A percentile compares a stretch with the other conserved stretches of the same genome.
These are phyloP conservation scores for Oncorhynchus keta DNA, from an alignment of 2,113 vertebrate genomes.

Conservation along the genomic window DNA sequence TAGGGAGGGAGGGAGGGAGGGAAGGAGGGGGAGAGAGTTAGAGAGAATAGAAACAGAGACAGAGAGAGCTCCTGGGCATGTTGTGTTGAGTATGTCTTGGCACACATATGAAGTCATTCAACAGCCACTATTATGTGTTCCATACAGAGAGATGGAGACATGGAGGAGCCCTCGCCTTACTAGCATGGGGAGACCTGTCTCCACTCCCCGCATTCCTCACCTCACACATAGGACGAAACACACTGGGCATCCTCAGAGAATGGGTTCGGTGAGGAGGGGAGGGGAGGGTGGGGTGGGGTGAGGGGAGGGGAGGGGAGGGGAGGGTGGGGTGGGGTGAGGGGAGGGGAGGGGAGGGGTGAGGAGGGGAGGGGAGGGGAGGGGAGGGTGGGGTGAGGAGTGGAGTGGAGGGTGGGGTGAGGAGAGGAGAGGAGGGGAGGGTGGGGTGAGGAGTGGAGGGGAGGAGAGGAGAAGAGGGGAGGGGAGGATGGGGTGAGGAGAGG, in stretches of 20 bases:
- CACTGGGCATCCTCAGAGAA: not conserved
- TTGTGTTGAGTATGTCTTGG: not conserved
- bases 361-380: no score
- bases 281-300: no score
- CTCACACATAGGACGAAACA: not conserved
- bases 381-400: no score
- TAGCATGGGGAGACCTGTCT: not conserved
- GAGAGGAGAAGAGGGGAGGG: no score
- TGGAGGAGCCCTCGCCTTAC: not conserved
- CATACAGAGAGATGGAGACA: not conserved
- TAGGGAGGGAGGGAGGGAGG: not conserved
- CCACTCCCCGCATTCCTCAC: not conserved
- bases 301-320: no score
- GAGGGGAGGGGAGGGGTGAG: not conserved
- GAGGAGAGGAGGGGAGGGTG: no score
- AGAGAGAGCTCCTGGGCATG: not conserved
- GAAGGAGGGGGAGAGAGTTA: not conserved
- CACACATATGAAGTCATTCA: not conserved
- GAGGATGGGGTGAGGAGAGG: no score
- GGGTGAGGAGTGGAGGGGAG: no score
- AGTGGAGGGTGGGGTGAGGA: no score
- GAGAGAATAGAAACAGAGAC: not conserved
- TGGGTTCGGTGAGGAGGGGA: not conserved
- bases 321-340: no score
- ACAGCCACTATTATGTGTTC: conserved; percentile 4